Evolutionary conservation across 1,140 invertebrate species (phyloP).

Genomic region (Drosophila nebulosa): DNA sequence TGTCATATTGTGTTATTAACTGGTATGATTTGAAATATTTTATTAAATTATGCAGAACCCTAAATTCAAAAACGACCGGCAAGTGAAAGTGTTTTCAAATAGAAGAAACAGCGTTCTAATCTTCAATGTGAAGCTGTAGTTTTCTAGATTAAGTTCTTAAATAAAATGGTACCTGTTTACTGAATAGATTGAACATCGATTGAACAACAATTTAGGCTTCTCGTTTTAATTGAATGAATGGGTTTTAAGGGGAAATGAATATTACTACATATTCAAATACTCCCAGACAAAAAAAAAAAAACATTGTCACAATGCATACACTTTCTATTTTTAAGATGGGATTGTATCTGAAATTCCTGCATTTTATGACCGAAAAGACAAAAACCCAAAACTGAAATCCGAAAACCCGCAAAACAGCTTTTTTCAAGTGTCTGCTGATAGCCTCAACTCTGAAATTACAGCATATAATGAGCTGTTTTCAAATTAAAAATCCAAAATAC

Average conservation of each 20-base stretch:
- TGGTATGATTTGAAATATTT: too few relatives aligned
- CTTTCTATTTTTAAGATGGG: constrained; percentile 5
- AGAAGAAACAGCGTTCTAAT: too few relatives aligned
- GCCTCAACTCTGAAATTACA: not conserved
- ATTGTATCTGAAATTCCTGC: not conserved
- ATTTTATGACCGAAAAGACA: not conserved
- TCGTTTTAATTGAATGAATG: not conserved
- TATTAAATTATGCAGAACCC: too few relatives aligned
- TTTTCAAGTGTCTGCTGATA: not conserved
- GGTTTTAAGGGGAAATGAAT: not conserved
- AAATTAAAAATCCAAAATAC: not conserved
- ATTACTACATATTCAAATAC: not conserved
- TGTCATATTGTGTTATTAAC: too few relatives aligned
- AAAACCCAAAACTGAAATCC: not conserved
- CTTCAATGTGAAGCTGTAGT: too few relatives aligned
- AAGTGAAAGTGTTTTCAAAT: too few relatives aligned
- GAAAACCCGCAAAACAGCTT: not conserved
- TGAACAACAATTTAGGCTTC: not conserved
- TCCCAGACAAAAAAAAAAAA: not conserved
- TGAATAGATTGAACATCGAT: not conserved
- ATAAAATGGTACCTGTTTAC: too few relatives aligned
- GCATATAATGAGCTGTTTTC: not conserved
- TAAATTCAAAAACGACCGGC: too few relatives aligned
- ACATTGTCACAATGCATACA: not conserved
- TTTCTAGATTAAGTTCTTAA: too few relatives aligned